Conservation (phyloP, 2,888 invertebrate species). For the Drosophila longiperda region DNA sequence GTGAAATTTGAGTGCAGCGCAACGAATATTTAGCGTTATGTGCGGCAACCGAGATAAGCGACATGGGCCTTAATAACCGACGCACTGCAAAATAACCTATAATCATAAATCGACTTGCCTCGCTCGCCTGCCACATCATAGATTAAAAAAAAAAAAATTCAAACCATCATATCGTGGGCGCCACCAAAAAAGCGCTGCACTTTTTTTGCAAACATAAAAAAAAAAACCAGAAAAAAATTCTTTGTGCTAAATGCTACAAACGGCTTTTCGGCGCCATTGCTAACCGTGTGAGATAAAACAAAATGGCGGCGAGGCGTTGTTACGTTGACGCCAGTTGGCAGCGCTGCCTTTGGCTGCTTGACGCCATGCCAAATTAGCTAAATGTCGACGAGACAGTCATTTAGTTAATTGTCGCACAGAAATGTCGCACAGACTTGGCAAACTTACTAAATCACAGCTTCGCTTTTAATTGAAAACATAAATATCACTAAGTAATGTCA, state of each 20-base stretch:
- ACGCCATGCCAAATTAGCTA: slow-evolving; percentile 83
- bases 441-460: slow-evolving; percentile 60
- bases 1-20: slow-evolving; percentile 75
- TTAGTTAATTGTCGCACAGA: slow-evolving; percentile 79
- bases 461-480: slow-evolving; percentile 62
- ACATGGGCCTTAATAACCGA: slow-evolving; percentile 57
- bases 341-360: slow-evolving; percentile 67
- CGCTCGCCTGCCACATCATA: slow-evolving; percentile 23
- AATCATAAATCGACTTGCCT: slow-evolving; percentile 64
- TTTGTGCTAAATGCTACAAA: slow-evolving; percentile 63
- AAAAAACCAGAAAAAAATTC: slow-evolving; percentile 30
- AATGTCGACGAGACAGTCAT: slow-evolving; percentile 72
- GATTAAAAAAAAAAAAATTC: slow-evolving; percentile 27
- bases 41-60: slow-evolving; percentile 60
- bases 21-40: slow-evolving; percentile 67
- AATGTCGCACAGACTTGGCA: slow-evolving; percentile 45
- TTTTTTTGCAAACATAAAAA: slow-evolving; percentile 14
- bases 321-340: slow-evolving; percentile 59
- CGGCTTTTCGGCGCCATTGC: slow-evolving; percentile 79
- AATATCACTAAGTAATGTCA: slow-evolving; percentile 34
- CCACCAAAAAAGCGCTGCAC: slow-evolving; percentile 33
- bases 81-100: slow-evolving; percentile 32
- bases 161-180: slow-evolving; percentile 27
- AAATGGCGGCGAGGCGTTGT: slow-evolving; percentile 48
- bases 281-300: slow-evolving; percentile 68